phyloP scores from a whole-genome alignment of 2,113 vertebrate genomes.

The Tympanuchus pallidicinctus region DNA sequence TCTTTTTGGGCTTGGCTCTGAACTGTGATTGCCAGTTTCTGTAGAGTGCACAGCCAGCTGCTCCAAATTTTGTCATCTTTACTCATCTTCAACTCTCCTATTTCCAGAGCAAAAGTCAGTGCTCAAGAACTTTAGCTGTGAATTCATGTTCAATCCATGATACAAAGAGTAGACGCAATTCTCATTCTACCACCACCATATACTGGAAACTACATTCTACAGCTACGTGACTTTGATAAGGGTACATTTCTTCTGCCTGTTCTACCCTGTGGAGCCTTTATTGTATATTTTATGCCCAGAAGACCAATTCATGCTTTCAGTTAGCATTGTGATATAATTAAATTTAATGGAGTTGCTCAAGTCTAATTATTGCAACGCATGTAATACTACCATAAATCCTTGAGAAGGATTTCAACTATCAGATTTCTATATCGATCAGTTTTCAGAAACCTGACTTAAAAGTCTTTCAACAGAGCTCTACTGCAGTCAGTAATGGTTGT shows the following conservation, averaged over 20 bases:
- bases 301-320: conserved; percentile 37
- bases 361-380: conserved; percentile 33
- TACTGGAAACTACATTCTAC: background rate
- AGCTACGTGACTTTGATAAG: background rate
- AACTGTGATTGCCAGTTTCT: fast-evolving
- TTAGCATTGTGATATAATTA: conserved; percentile 45
- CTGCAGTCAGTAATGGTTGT: background rate
- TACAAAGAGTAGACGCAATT: background rate
- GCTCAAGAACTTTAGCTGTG: background rate
- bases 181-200: background rate
- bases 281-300: background rate
- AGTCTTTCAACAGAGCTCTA: background rate
- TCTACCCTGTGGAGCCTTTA: conserved; percentile 31
- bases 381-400: conserved; percentile 14
- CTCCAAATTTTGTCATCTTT: background rate
- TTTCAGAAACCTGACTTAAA: background rate
- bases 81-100: background rate
- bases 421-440: background rate
- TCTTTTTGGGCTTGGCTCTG: background rate
- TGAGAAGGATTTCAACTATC: background rate
- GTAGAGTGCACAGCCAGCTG: background rate
- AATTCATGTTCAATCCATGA: background rate
- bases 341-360: conserved; percentile 40
- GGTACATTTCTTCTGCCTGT: conserved; percentile 33
- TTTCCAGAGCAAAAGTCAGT: background rate